Conservation (phyloP, 2,113 vertebrate genomes). For the Elgaria multicarinata region DNA sequence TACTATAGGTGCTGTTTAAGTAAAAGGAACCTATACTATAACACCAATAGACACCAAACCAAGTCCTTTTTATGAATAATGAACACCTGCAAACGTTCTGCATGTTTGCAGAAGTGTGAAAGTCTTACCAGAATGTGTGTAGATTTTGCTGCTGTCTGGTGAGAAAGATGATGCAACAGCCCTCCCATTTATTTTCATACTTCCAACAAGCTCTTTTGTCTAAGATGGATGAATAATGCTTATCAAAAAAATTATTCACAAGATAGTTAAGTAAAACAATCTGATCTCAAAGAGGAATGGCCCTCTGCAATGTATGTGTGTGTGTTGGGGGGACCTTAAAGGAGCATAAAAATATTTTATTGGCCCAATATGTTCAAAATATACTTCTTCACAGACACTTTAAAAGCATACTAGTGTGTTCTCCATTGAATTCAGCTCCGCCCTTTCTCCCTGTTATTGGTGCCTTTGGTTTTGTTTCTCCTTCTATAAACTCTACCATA, state of each 20-base stretch:
- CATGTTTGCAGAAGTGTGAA: not conserved
- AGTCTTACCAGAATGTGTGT: slow-evolving; percentile 83
- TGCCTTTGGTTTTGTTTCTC: not conserved
- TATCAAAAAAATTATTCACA: not conserved
- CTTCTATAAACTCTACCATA: not conserved
- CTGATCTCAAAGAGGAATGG: not conserved
- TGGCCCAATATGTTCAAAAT: not conserved
- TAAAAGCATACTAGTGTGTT: not conserved
- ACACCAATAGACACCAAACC: not conserved
- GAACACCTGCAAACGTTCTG: not conserved
- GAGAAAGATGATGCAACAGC: slow-evolving; percentile 82
- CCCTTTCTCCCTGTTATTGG: not conserved
- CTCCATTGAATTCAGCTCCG: not conserved
- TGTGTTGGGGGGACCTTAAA: no score
- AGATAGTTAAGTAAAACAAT: slow-evolving; percentile 4
- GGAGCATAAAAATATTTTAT: not conserved
- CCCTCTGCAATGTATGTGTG: not conserved
- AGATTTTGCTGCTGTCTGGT: slow-evolving; percentile 87
- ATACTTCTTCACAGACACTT: not conserved
- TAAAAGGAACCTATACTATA: not conserved
- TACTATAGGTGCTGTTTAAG: not conserved
- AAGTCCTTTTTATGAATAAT: not conserved
- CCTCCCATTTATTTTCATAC: slow-evolving; percentile 90
- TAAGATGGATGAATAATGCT: slow-evolving; percentile 62
- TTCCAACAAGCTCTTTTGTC: slow-evolving; percentile 91